Base-by-base conservation (phyloP, 92 coral and sea anemone genomes). In the Palythoa caribaeorum region DNA sequence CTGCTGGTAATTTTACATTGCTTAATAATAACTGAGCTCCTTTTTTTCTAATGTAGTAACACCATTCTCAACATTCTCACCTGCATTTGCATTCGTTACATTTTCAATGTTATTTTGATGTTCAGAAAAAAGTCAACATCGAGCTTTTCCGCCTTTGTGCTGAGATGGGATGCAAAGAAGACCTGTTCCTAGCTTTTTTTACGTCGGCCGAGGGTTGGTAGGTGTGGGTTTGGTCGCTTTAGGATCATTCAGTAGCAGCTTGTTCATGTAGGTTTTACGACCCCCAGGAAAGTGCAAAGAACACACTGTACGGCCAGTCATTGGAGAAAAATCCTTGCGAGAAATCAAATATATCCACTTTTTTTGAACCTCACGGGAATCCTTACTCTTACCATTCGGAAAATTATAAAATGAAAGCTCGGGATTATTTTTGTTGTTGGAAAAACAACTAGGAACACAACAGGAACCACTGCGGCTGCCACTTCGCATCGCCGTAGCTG, bases 361-460 rank as follows among this genome's bases (percentile, higher is more conserved):
- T 52, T 88, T 71, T 51, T 83, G 83, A 79, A 88, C 87, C 59
- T 88, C 91, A 38, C 16, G 28, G 28, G 91, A 51, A 37, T 80
- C 87, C 28, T 5, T 13, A 38, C 87, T 79, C 65, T 79, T 79
- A 3, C 90, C 91, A 71, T 38, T 88, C 1, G 75, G 87, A 55
- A 88, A 69, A 15, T 20, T 54, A 78, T 88, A 69, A 71, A 88
- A 88, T 21, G 87, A 73, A 9, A 88, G 91, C 87, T 79, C 87
- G 16, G 76, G 81, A 17, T 80, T 80, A 75, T 71, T 52, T 72
- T 88, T 88, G 44, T 88, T 72, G 44, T 87, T 80, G 55, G 3
- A 66, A 15, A n/a, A 87, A 36, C 90, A 87, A 50, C 86, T 79
- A 78, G 86, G 85, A 5, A 87, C 90, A 87, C 85, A 87, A 13